Evolutionary conservation across 2,888 invertebrate species (phyloP), one percentile per base, ranked within the genome.

Genomic region (Cerceris rybyensis): DNA sequence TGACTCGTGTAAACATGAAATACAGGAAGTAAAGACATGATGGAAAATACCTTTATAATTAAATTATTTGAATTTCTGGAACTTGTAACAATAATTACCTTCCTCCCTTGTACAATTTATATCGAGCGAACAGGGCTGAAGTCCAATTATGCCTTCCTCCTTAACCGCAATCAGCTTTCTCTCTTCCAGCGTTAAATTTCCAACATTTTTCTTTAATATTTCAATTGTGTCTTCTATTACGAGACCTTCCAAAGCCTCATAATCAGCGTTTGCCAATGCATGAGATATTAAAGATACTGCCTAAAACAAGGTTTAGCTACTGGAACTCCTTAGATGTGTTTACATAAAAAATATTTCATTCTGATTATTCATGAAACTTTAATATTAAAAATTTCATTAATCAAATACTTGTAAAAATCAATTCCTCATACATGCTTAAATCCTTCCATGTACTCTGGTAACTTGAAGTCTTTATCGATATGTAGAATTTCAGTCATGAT

Each of bases 231-330:
- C 90, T 17, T 88, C 70, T 1, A 91, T 87, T 1, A 94, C 92
- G 0, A 94, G 85, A 0, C 90, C 93, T 50, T 91, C 73, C 11
- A 94, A 87, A 6, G 84, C 84, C 1, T 93, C 92, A 75, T 92
- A 93, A 73, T 93, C 88, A 58, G 93, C 91, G n/a, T 83, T 80
- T 9, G 93, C 88, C 70, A 94, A 84, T 58, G 91, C 91, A 4
- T 86, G 71, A 0, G 94, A 93, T 13, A 94, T 93, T 16, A 88
- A 55, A 1, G 73, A 69, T 1, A 93, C 79, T 0, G 93, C 94
- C 93, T 94, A 85, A 46, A 90, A 86, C 14, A 60, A 6, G 59
- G 50, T 42, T 11, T 6, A 7, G 42, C 7, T n/a, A 28, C 14
- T n/a, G n/a, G 52, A 11, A 52, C 52, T 13, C 8, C 13, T 46